A percentile compares a stretch with the other conserved stretches of the same genome.
These are phyloP conservation scores for Samia ricini DNA, from an alignment of 1,140 invertebrate species.

Conservation along the genomic window DNA sequence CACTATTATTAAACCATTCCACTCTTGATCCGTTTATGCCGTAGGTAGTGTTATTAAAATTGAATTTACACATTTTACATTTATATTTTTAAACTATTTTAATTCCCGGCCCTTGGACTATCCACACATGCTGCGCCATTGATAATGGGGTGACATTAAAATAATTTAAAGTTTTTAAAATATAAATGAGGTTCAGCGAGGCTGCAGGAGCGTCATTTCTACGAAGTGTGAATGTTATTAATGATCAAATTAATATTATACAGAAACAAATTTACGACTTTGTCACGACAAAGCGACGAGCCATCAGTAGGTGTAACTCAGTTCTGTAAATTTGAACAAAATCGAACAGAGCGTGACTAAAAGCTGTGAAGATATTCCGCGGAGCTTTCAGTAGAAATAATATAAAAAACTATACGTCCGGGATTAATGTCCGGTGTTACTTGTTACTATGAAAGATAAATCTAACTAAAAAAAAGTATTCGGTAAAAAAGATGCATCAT, in stretches of 20 bases:
- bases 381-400: slow-evolving; percentile 21
- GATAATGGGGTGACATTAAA: slow-evolving; percentile 71
- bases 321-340: not conserved
- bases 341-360: not conserved
- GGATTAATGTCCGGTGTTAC: not conserved
- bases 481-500: too few species aligned
- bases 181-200: slow-evolving; percentile 50
- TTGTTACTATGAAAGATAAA: too few species aligned
- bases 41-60: too few species aligned
- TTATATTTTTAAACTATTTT: not conserved
- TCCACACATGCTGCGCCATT: slow-evolving; percentile 46
- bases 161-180: slow-evolving; percentile 56
- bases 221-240: slow-evolving; percentile 40
- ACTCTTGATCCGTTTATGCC: too few species aligned
- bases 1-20: too few species aligned
- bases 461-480: too few species aligned
- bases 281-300: not conserved
- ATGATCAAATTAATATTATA: slow-evolving; percentile 30
- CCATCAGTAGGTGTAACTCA: not conserved
- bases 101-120: not conserved
- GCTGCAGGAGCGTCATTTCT: slow-evolving; percentile 47
- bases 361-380: slow-evolving; percentile 9
- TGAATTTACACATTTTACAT: too few species aligned
- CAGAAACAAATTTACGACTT: not conserved
- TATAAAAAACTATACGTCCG: not conserved